Percentiles rank a stretch among this genome's conserved stretches.
Conservation (phyloP, 2,888 invertebrate genomes). For the Chalcosyrphus nemorum region DNA sequence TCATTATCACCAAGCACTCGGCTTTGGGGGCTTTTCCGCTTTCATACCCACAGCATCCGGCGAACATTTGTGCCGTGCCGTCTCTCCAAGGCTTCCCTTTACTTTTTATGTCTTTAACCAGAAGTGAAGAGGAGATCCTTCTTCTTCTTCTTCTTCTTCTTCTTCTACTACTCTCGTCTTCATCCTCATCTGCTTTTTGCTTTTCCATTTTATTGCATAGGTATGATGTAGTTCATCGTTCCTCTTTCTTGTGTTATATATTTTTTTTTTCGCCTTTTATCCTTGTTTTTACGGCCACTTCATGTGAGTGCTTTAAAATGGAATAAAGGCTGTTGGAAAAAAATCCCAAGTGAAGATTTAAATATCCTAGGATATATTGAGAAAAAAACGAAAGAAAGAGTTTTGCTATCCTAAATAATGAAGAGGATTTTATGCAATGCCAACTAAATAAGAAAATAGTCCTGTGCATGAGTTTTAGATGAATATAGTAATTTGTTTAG, state of each 20-base stretch:
- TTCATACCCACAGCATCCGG: slow-evolving; percentile 51
- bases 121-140: slow-evolving; percentile 26
- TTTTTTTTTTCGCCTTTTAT: too few species aligned
- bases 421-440: not conserved
- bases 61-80: slow-evolving; percentile 37
- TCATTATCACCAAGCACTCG: slow-evolving; percentile 63
- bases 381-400: too few species aligned
- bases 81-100: slow-evolving; percentile 27
- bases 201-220: slow-evolving; percentile 37
- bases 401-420: slow-evolving; percentile 3
- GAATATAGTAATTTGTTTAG: not conserved
- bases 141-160: slow-evolving; percentile 3
- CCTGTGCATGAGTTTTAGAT: not conserved
- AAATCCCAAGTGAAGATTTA: slow-evolving; percentile 10
- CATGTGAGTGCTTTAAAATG: slow-evolving; percentile 52
- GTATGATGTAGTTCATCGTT: slow-evolving; percentile 49
- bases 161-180: not conserved
- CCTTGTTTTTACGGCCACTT: slow-evolving; percentile 41
- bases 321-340: slow-evolving; percentile 9
- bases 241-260: slow-evolving; percentile 22
- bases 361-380: slow-evolving; percentile 31
- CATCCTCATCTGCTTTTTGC: slow-evolving; percentile 6
- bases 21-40: slow-evolving; percentile 53
- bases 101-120: slow-evolving; percentile 48
- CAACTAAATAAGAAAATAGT: not conserved